Evolutionary conservation across 2,113 vertebrate species (phyloP).

Genomic region (Thryonomys swinderianus): DNA sequence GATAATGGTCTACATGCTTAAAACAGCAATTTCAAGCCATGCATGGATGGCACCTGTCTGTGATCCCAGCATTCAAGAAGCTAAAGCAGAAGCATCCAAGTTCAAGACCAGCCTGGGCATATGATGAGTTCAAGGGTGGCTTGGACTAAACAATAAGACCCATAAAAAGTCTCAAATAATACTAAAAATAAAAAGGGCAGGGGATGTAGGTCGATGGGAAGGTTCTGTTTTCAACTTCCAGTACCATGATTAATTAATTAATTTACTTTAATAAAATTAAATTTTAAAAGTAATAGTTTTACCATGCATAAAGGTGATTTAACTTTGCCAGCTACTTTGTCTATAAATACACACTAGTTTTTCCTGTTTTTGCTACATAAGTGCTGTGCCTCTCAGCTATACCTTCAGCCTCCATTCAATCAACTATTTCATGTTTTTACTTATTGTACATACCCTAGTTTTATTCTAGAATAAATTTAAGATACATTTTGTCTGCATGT

Average conservation of each 20-base stretch:
- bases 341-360: too few relatives aligned
- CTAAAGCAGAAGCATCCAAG: background rate
- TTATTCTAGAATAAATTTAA: slow-evolving; percentile 42
- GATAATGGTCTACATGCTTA: slow-evolving; percentile 26
- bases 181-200: too few relatives aligned
- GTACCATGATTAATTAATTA: too few relatives aligned
- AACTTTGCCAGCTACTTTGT: slow-evolving; percentile 5
- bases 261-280: too few relatives aligned
- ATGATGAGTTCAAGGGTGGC: background rate
- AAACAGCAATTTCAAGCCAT: slow-evolving; percentile 24
- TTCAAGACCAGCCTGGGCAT: background rate
- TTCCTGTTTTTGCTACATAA: too few relatives aligned
- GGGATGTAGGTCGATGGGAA: too few relatives aligned
- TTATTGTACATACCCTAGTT: background rate
- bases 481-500: background rate
- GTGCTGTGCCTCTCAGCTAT: background rate
- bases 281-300: too few relatives aligned
- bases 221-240: too few relatives aligned
- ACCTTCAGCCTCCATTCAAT: background rate
- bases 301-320: slow-evolving; percentile 20
- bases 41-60: too few relatives aligned
- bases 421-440: background rate
- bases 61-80: too few relatives aligned
- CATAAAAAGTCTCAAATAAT: too few relatives aligned
- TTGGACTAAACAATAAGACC: too few relatives aligned